These are phyloP conservation scores for Typhlomys cinereus DNA, from an alignment of 2,113 vertebrate genomes.

Conservation along the genomic window DNA sequence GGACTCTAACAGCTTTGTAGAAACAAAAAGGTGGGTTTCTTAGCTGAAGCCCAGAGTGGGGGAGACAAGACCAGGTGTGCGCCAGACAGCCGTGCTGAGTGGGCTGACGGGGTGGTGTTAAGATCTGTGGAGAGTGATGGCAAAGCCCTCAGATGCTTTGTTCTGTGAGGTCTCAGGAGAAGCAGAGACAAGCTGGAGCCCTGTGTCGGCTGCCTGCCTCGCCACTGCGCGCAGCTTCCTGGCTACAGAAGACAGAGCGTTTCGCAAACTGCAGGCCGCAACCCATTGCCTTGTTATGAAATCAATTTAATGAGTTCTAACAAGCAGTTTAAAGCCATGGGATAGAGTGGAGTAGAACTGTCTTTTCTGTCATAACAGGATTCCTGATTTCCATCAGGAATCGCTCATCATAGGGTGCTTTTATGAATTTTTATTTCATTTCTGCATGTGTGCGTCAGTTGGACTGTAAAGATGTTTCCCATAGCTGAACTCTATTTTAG, in stretches of 20 bases:
- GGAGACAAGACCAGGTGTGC: background rate
- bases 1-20: background rate
- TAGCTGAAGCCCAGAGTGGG: too few species aligned
- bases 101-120: background rate
- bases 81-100: background rate
- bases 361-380: slow-evolving; percentile 9
- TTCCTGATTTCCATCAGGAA: background rate
- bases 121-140: background rate
- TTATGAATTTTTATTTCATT: background rate
- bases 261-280: slow-evolving; percentile 23
- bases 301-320: slow-evolving; percentile 60
- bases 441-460: background rate
- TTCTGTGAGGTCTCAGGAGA: background rate
- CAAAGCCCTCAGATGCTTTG: background rate
- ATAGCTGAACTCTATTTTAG: background rate
- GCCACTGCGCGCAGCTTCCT: background rate
- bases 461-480: background rate
- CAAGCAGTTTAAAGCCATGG: background rate
- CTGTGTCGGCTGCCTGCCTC: too few species aligned
- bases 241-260: background rate
- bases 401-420: background rate
- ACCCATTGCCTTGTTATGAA: slow-evolving; percentile 47
- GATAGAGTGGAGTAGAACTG: background rate
- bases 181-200: background rate
- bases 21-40: background rate